Evolutionary conservation across 2,113 vertebrate species (phyloP).

Genomic region (Hepsetus odoe): DNA sequence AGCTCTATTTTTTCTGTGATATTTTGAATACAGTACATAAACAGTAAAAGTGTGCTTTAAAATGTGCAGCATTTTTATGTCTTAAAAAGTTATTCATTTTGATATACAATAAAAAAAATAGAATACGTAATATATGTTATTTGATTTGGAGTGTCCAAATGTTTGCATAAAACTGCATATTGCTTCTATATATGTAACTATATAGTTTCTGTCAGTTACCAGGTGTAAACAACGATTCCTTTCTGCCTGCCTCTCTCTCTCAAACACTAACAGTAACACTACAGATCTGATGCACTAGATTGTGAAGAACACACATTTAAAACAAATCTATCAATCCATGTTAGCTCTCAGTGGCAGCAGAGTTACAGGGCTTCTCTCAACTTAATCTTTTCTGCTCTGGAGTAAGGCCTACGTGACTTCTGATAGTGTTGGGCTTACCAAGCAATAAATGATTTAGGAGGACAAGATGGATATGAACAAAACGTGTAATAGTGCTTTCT

Average conservation of each 20-base stretch:
- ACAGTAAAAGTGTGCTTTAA: too few species aligned
- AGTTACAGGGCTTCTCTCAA: neutral
- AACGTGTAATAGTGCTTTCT: neutral
- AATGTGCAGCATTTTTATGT: too few species aligned
- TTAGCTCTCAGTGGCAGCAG: too few species aligned
- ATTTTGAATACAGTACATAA: too few species aligned
- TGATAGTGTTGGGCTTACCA: conserved; percentile 9
- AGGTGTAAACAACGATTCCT: neutral
- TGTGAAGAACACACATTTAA: neutral
- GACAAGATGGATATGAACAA: conserved; percentile 11
- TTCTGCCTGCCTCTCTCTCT: neutral
- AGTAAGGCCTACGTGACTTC: conserved; percentile 4
- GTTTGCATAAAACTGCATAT: neutral
- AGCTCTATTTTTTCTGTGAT: too few species aligned
- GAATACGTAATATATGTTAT: too few species aligned
- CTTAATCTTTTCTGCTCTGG: conserved; percentile 1
- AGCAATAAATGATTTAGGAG: neutral
- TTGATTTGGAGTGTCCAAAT: too few species aligned
- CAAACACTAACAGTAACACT: neutral
- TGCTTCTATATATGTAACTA: too few species aligned
- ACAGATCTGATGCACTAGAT: neutral
- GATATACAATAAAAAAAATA: too few species aligned
- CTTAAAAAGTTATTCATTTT: too few species aligned
- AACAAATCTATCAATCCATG: neutral
- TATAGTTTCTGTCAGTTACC: neutral